Percentiles rank a stretch among this genome's conserved stretches.
Evolutionary conservation across 2,797 vertebrate species (phyloP).

Genomic region (Monodelphis domestica): DNA sequence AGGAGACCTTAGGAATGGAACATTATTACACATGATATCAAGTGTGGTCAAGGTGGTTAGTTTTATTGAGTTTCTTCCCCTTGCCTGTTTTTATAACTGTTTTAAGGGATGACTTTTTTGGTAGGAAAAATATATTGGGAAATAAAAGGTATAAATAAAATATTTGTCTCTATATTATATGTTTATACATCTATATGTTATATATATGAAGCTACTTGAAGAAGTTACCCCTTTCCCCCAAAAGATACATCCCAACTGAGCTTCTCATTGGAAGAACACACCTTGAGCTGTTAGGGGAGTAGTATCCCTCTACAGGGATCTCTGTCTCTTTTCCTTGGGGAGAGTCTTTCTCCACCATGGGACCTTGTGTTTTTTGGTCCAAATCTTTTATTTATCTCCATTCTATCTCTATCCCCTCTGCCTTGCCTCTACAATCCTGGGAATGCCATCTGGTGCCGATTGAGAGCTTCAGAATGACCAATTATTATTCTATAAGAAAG

Average conservation of each 20-base stretch:
- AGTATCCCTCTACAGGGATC: neutral
- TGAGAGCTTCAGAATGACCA: neutral
- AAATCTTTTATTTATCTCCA: neutral
- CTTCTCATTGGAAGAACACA: neutral
- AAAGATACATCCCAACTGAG: neutral
- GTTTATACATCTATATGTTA: neutral
- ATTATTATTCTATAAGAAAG: neutral
- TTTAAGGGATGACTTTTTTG: neutral
- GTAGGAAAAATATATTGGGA: neutral
- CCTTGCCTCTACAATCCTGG: neutral
- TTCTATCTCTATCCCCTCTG: neutral
- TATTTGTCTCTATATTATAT: neutral
- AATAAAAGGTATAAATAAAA: neutral
- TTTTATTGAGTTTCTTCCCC: neutral
- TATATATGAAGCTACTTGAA: neutral
- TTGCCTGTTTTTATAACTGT: neutral
- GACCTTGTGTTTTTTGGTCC: neutral
- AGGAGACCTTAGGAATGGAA: neutral
- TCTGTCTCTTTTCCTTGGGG: neutral
- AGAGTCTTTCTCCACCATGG: neutral
- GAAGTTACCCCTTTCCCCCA: no score
- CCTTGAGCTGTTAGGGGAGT: neutral
- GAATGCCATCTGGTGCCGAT: neutral
- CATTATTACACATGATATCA: neutral
- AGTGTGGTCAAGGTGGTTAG: neutral